These are phyloP conservation scores for Labeo rohita DNA, from an alignment of 2,113 vertebrate species.

Conservation along the genomic window DNA sequence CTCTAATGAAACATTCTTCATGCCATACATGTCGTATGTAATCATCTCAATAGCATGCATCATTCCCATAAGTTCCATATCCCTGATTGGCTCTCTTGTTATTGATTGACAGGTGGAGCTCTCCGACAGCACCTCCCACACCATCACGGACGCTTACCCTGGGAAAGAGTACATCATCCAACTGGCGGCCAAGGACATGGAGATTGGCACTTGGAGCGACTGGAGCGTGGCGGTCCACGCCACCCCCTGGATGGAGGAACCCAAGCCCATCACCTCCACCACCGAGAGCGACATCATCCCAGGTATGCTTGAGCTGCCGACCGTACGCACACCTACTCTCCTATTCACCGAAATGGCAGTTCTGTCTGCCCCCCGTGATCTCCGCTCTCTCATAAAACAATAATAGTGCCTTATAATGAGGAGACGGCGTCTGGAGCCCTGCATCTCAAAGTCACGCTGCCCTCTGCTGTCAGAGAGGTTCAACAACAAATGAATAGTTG, in stretches of 20 bases:
- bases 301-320: constrained; percentile 56
- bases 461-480: constrained; percentile 54
- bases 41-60: constrained; percentile 3
- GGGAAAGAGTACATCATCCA: constrained; percentile 99
- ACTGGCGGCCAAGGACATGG: constrained; percentile 95
- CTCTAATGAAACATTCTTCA: constrained; percentile 18
- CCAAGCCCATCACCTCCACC: constrained; percentile 77
- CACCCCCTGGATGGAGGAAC: constrained; percentile 94
- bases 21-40: not conserved
- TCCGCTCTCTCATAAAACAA: not conserved
- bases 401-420: not conserved
- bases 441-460: constrained; percentile 50
- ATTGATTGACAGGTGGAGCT: constrained; percentile 86
- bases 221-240: constrained; percentile 95
- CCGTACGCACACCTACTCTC: not conserved
- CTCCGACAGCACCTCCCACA: constrained; percentile 90
- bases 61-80: constrained; percentile 30
- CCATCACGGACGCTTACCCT: constrained; percentile 90
- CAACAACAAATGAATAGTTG: constrained; percentile 22
- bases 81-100: constrained; percentile 23
- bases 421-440: not conserved
- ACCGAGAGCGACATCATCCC: constrained; percentile 78
- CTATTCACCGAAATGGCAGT: not conserved
- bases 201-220: constrained; percentile 97
- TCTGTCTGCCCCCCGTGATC: not conserved